A percentile compares a stretch with the other conserved stretches of the same genome.
These are phyloP conservation scores for Tridacna gigas DNA, from an alignment of 2,888 invertebrate genomes.

Conservation along the genomic window DNA sequence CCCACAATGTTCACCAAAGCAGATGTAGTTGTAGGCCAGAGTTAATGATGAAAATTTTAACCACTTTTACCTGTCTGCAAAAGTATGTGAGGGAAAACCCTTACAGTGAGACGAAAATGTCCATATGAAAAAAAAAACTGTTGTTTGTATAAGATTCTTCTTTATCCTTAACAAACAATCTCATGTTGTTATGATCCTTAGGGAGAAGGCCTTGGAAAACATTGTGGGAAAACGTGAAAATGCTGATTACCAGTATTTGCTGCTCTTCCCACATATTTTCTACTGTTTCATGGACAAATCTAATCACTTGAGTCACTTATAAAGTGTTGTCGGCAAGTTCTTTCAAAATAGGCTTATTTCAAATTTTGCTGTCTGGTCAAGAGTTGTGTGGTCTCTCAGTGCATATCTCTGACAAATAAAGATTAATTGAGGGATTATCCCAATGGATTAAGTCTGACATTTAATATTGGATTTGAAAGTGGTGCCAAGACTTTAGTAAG, in stretches of 20 bases:
- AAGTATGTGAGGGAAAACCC: too few relatives aligned
- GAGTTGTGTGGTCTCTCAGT: not conserved
- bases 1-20: too few relatives aligned
- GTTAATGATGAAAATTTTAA: too few relatives aligned
- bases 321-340: not conserved
- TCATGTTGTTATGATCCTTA: not conserved
- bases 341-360: too few relatives aligned
- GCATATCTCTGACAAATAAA: slow-evolving; percentile 11
- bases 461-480: slow-evolving; percentile 22
- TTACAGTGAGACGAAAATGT: too few relatives aligned
- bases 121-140: too few relatives aligned
- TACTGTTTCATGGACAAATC: not conserved
- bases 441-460: slow-evolving; percentile 20
- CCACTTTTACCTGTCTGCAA: too few relatives aligned
- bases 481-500: slow-evolving; percentile 9
- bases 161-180: not conserved
- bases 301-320: not conserved
- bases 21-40: too few relatives aligned
- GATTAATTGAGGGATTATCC: slow-evolving; percentile 19
- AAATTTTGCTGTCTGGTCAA: too few relatives aligned
- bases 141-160: too few relatives aligned
- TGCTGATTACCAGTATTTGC: not conserved
- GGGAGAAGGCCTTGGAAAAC: not conserved
- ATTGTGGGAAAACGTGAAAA: not conserved
- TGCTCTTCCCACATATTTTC: not conserved